Base-by-base conservation (phyloP, 2,113 vertebrate species). In the Seriola aureovittata region DNA sequence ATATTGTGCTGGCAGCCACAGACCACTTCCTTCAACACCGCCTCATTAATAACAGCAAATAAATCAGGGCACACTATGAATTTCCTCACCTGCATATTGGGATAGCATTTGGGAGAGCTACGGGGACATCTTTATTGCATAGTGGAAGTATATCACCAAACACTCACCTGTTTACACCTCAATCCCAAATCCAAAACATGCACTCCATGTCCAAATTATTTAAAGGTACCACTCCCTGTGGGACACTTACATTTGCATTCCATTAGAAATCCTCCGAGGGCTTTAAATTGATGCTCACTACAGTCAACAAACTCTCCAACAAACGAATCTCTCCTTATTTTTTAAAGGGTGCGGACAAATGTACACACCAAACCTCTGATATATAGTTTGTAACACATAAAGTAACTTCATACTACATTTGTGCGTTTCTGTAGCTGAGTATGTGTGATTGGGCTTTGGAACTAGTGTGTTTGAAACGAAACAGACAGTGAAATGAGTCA, bases 41-140 rank as follows among this genome's bases (percentile, higher is more conserved):
- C 88, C 79, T 85, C 89, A 88, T 94, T 94, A 93, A 95, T 93
- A 93, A 90, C 75, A 74, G 83, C 81, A 90, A 93, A 95, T 92
- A 94, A 95, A 94, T 93, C 93, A 91, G 78, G 64, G 52, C 71
- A 55, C 68, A 52, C 79, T 71, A 70, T 86, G 79, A 88, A 90
- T 89, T 85, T 84, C 63, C 79, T 81, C 82, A 80, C 81, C 80
- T 84, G 85, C 86, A 90, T 89, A 90, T 90, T 86, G 82, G 59
- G 92, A 42, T 42, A 9, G 76, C 86, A 71, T 85, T 91, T 84
- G 78, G 71, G 77, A 71, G 66, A 72, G 86, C 85, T 74, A 23
- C 29, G 40, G 89, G 81, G 79, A 85, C 80, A 60, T 89, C 79
- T 92, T 93, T 92, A 91, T 93, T 85, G 82, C 74, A 70, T 81